Evolutionary conservation across 2,888 invertebrate species (phyloP).

Genomic region (Parasteatoda lunata): DNA sequence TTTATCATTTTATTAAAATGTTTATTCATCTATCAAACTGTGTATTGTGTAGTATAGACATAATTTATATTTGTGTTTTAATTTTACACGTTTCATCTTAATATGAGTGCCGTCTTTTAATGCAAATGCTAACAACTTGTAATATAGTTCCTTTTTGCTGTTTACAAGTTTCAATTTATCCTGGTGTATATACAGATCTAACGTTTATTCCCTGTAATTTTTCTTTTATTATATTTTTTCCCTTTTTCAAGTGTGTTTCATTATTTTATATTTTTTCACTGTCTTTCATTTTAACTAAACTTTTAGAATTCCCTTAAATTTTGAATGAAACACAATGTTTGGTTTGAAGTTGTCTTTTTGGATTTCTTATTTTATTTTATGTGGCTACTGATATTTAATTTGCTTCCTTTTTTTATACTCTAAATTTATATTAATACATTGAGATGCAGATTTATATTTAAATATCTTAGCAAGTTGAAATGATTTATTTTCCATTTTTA

Average conservation of each 20-base stretch:
- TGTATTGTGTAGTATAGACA: conserved; percentile 61
- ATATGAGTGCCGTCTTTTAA: conserved; percentile 54
- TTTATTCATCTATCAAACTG: conserved; percentile 60
- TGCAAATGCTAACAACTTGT: conserved; percentile 27
- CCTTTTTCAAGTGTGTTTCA: conserved; percentile 16
- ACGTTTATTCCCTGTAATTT: neutral
- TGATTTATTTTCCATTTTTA: no score
- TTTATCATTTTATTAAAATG: conserved; percentile 59
- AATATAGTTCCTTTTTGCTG: conserved; percentile 67
- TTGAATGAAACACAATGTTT: no score
- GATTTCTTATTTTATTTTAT: no score
- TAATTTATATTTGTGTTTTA: conserved; percentile 63
- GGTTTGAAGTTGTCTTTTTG: no score
- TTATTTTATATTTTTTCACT: conserved; percentile 29
- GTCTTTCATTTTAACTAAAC: conserved; percentile 53
- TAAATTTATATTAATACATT: no score
- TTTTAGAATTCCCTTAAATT: conserved; percentile 21
- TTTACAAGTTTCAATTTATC: conserved; percentile 35
- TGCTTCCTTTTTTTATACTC: no score
- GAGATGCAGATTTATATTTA: no score
- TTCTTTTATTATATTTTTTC: conserved; percentile 25
- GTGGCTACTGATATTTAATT: no score
- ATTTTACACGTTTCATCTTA: conserved; percentile 63
- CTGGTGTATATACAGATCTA: conserved; percentile 51
- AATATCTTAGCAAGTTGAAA: no score